phyloP scores from a whole-genome alignment of 2,113 vertebrate genomes.

The Galemys pyrenaicus region DNA sequence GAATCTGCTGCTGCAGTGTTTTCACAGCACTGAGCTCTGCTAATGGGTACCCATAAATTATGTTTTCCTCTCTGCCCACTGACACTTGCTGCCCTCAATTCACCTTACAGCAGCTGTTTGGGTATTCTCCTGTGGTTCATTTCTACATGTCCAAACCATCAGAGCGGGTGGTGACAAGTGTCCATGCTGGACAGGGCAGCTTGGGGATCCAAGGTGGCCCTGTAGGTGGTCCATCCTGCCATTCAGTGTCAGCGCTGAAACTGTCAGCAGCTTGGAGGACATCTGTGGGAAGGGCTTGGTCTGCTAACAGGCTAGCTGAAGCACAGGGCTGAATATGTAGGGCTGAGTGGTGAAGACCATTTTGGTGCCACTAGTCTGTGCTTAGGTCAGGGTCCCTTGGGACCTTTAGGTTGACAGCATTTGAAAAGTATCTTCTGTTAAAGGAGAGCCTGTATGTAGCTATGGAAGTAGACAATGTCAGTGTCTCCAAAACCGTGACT shows the following conservation, averaged over 20 bases:
- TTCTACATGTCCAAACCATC: not conserved
- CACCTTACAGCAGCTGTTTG: slow-evolving; percentile 37
- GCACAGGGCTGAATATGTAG: not conserved
- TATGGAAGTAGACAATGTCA: not conserved
- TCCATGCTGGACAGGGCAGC: not conserved
- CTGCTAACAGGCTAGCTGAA: not conserved
- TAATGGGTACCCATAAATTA: not conserved
- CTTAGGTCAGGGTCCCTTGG: not conserved
- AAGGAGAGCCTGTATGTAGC: not conserved
- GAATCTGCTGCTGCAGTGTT: not conserved
- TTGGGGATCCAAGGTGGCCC: not conserved
- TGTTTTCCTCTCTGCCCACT: not conserved
- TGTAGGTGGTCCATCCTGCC: not conserved
- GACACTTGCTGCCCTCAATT: not conserved
- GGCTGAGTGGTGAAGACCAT: not conserved
- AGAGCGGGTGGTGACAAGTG: not conserved
- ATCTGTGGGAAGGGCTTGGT: not conserved
- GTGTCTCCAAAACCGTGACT: not conserved
- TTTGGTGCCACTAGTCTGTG: not conserved
- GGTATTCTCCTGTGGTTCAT: not conserved
- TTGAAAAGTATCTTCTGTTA: not conserved
- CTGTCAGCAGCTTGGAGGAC: not conserved
- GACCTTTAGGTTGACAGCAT: not conserved
- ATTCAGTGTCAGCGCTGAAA: not conserved
- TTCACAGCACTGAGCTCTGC: not conserved